These are phyloP conservation scores for Ginglymostoma cirratum DNA, from an alignment of 2,113 vertebrate species.

Conservation along the genomic window DNA sequence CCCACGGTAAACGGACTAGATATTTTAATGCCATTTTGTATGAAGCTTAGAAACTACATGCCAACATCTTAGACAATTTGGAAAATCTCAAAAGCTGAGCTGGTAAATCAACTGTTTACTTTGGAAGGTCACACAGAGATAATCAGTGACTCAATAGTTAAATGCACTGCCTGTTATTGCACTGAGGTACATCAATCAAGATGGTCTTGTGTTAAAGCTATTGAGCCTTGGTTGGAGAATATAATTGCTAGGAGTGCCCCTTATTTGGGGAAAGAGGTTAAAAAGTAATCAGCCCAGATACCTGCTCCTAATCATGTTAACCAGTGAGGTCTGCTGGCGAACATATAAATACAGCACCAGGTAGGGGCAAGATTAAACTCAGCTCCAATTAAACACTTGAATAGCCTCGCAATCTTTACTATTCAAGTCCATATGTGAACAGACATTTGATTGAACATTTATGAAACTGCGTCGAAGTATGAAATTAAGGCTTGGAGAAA, in stretches of 20 bases:
- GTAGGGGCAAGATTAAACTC: background rate
- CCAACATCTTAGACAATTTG: background rate
- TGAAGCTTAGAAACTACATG: background rate
- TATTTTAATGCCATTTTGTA: background rate
- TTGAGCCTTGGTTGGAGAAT: background rate
- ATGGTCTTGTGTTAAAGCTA: background rate
- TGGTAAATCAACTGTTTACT: background rate
- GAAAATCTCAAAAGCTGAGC: background rate
- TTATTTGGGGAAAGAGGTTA: background rate
- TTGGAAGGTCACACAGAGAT: background rate
- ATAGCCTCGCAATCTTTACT: background rate
- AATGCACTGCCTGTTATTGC: background rate
- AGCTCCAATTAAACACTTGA: background rate
- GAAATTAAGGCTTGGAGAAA: background rate
- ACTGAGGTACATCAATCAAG: background rate
- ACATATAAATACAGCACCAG: background rate
- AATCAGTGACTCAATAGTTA: background rate
- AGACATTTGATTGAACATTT: background rate
- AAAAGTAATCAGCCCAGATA: background rate
- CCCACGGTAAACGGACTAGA: background rate
- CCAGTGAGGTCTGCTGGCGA: background rate
- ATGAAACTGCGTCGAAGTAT: background rate
- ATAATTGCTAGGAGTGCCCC: background rate
- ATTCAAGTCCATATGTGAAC: background rate
- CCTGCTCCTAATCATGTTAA: background rate